These are phyloP conservation scores for Tadarida brasiliensis DNA, from an alignment of 2,797 vertebrate species.

Conservation along the genomic window DNA sequence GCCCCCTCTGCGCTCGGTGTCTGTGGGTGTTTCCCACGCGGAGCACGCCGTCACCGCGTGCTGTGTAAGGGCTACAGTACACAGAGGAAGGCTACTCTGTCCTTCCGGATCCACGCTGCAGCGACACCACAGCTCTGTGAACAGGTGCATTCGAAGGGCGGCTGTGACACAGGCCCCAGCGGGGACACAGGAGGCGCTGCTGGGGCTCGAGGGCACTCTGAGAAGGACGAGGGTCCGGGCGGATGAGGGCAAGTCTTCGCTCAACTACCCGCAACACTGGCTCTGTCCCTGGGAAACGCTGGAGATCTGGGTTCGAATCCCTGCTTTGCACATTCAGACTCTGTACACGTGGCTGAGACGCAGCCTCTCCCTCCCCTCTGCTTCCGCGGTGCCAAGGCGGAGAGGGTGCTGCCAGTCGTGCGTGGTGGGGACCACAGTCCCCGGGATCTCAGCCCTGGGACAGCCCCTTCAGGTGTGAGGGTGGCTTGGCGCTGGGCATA, in stretches of 20 bases:
- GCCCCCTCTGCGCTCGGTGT: too few relatives aligned
- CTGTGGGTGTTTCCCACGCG: neutral
- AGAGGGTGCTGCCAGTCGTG: neutral
- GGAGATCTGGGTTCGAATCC: neutral
- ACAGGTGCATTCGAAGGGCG: neutral
- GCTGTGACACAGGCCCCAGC: neutral
- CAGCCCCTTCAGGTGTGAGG: neutral
- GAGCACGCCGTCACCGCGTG: neutral
- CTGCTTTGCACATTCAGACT: neutral
- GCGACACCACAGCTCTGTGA: neutral
- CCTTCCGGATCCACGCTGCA: too few relatives aligned
- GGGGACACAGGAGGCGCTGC: rapidly evolving
- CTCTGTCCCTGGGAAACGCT: neutral
- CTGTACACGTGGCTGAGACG: rapidly evolving
- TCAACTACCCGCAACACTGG: neutral
- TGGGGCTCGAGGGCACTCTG: neutral
- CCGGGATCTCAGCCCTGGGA: neutral
- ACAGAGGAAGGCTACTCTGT: neutral
- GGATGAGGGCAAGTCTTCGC: neutral
- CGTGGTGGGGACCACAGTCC: neutral
- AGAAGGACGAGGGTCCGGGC: neutral
- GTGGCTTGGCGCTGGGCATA: neutral
- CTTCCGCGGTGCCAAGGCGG: neutral
- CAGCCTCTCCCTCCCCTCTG: too few relatives aligned
- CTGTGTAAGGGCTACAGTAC: neutral